Percentiles rank a stretch among this genome's conserved stretches.
phyloP scores from a whole-genome alignment of 2,113 vertebrate species.

The Callocephalon fimbriatum region DNA sequence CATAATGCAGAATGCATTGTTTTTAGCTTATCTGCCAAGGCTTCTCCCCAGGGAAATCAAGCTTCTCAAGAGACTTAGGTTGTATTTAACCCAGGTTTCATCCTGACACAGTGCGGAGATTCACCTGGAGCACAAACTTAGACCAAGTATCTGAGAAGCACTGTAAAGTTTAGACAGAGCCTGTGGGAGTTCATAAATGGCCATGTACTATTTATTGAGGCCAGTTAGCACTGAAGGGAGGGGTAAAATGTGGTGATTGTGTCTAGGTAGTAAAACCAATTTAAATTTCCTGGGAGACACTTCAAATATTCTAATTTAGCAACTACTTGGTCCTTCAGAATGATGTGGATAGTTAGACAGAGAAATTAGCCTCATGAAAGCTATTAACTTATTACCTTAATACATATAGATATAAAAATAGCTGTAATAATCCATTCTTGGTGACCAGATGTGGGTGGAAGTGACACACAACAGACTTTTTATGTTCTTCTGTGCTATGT shows the following conservation, averaged over 20 bases:
- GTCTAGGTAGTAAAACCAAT: conserved; percentile 14
- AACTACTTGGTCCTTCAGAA: background rate
- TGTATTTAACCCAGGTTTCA: background rate
- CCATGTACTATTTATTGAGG: conserved; percentile 14
- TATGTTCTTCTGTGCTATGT: background rate
- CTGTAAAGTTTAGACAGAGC: conserved; percentile 10
- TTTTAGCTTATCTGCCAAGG: background rate
- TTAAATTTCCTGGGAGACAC: conserved; percentile 37
- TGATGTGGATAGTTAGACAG: conserved; percentile 19
- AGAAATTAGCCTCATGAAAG: conserved; percentile 43
- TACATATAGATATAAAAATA: conserved; percentile 49
- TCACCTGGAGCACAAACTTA: background rate
- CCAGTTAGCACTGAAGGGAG: background rate
- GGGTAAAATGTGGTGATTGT: background rate
- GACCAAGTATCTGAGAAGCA: background rate
- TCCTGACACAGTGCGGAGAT: background rate
- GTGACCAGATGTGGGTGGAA: background rate
- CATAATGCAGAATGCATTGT: background rate
- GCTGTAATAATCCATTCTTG: conserved; percentile 5
- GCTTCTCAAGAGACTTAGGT: background rate
- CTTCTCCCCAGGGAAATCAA: background rate
- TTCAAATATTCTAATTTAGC: conserved; percentile 51
- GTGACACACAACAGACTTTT: background rate
- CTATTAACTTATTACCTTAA: conserved; percentile 26
- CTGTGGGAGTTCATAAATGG: background rate